Evolutionary conservation across 1,140 invertebrate species (phyloP).

Genomic region (Thalassaphorura encarpata): DNA sequence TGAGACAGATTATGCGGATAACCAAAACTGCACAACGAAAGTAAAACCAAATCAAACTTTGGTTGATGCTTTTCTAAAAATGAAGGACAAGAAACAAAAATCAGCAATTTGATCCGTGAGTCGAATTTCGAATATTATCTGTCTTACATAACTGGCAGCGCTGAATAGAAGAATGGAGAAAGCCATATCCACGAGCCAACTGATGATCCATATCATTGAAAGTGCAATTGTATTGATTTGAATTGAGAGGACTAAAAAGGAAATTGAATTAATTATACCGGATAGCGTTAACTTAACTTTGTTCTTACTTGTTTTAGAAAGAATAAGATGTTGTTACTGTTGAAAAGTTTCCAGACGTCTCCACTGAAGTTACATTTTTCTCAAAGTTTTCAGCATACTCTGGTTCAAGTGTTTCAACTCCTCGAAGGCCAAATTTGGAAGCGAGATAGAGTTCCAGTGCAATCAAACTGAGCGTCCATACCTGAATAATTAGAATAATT

Average conservation of each 20-base stretch:
- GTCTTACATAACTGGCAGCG: background rate
- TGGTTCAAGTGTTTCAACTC: background rate
- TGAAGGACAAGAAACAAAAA: background rate
- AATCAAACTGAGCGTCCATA: background rate
- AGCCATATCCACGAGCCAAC: background rate
- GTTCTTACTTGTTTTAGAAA: too few relatives aligned
- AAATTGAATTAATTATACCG: too few relatives aligned
- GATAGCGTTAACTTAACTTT: too few relatives aligned
- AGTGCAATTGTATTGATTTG: background rate
- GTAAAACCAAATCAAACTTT: background rate
- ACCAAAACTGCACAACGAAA: background rate
- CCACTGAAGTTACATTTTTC: background rate
- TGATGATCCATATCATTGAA: background rate
- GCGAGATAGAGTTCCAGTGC: background rate
- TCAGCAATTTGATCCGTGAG: background rate
- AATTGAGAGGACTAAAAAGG: too few relatives aligned
- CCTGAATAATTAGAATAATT: background rate
- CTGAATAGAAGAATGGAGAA: constrained; percentile 1
- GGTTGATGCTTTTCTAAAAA: background rate
- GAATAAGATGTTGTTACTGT: too few relatives aligned
- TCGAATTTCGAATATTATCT: background rate
- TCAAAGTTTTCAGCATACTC: background rate
- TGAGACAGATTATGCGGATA: background rate
- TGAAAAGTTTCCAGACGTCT: background rate
- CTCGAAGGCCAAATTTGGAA: background rate